A percentile compares a stretch with the other conserved stretches of the same genome.
phyloP scores from a whole-genome alignment of 1,140 invertebrate genomes.

The Nymphalis io region DNA sequence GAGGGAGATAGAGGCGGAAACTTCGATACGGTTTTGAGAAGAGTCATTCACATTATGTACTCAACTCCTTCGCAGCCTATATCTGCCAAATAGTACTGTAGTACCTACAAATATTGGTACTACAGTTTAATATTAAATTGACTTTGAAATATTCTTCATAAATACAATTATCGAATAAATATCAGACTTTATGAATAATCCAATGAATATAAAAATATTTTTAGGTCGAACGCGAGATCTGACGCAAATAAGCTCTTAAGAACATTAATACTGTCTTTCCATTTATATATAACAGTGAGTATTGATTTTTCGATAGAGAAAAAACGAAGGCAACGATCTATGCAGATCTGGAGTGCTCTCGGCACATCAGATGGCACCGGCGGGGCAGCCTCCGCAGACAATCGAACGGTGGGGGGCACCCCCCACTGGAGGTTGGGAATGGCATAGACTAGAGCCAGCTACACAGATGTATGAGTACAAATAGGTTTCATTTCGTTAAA shows the following conservation, averaged over 20 bases:
- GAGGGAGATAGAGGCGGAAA: constrained; percentile 69
- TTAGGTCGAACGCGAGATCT: background rate
- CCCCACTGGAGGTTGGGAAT: constrained; percentile 69
- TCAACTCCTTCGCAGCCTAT: constrained; percentile 55
- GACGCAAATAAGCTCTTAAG: constrained; percentile 42
- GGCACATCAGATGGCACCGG: constrained; percentile 80
- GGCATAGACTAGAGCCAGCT: constrained; percentile 62
- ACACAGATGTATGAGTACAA: constrained; percentile 32
- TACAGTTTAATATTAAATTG: background rate
- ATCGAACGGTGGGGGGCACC: constrained; percentile 72
- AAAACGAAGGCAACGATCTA: constrained; percentile 81
- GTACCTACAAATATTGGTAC: constrained; percentile 11
- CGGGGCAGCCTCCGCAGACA: constrained; percentile 79
- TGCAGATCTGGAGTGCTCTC: constrained; percentile 80
- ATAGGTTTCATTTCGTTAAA: background rate
- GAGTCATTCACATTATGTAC: constrained; percentile 71
- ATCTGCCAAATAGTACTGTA: constrained; percentile 31
- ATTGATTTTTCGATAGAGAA: constrained; percentile 80
- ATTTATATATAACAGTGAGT: constrained; percentile 75
- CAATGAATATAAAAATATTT: background rate
- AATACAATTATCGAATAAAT: background rate
- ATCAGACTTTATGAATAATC: background rate
- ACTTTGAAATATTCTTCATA: background rate
- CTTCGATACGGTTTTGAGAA: constrained; percentile 66
- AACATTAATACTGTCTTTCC: constrained; percentile 69